Evolutionary conservation across 2,113 vertebrate species (phyloP), one percentile per base, ranked within the genome.

Genomic region (Apistogramma diplotaenia): DNA sequence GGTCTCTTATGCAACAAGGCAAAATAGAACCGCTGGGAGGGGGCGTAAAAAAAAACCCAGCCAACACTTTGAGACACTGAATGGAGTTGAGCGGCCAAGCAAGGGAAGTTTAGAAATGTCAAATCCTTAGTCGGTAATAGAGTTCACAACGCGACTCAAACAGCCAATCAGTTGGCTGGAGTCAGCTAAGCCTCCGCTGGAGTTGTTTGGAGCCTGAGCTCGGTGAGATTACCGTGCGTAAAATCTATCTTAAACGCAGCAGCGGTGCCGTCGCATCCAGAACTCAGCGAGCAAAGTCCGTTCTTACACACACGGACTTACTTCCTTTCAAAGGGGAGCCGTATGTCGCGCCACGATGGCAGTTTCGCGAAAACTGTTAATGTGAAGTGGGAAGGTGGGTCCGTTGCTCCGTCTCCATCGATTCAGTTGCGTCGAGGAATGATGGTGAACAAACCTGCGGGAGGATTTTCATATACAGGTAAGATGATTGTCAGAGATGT

Each of bases 381-480:
- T 80, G 74, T 87, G 84, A 88, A 89, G 84, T 80, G 54, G 49
- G 76, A 75, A 81, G 78, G 74, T 79, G 81, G 40, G 51, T 89
- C 72, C 58, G 76, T 85, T 51, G 78, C 56, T 88, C 60, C 75
- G 71, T 82, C 81, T 83, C 59, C 77, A 15, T 82, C 83, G 81
- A 87, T 65, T 90, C 86, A 81, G 73, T 78, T 86, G 78, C 86
- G 79, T 81, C 54, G 82, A 81, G 82, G 85, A 93, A 90, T 81
- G 88, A 93, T 92, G 91, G 84, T 91, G 83, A 89, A 46, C 73
- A 27, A 79, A 89, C 76, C 86, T 79, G 73, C 82, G 13, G 84
- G 61, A 83, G 78, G 86, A 89, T 87, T 86, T 81, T 89, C 49
- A 33, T 80, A 55, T 5, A 75, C 81, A 93, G 93, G 94, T 94